Base-by-base conservation (phyloP, 1,140 invertebrate species). In the Scaptomyza pallida region DNA sequence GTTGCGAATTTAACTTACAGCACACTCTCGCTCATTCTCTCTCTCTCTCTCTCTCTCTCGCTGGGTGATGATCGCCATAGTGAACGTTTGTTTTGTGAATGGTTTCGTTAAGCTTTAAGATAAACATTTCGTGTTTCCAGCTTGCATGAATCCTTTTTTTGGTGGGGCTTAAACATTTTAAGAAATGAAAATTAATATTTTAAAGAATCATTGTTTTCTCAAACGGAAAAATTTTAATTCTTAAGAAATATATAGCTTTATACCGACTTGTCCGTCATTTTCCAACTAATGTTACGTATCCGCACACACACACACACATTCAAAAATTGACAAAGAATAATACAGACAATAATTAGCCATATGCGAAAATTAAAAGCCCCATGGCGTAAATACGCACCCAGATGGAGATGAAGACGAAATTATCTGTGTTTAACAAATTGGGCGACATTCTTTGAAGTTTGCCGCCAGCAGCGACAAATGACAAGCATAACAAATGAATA, bases 401-500 rank as follows among this genome's bases (percentile, higher is more conserved):
- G 57, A 65, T 41, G 65, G 45, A 65, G 74, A 60, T 37, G 60
- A 59, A 69, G 75, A 75, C 67, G 72, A 79, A 75, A 83, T 81
- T 86, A 83, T 63, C 47, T 68, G 78, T 78, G 82, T 88, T 88
- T 83, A 90, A 90, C 88, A 90, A 90, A 90, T 90, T 90, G 78
- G 78, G 48, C 80, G 76, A 83, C 65, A 72, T 61, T 47, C 82
- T 90, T 90, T 90, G 88, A 90, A 89, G 75, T 80, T n/a, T 69
- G 72, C 88, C 88, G 88, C 51, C 57, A 56, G 23, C 57, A 61
- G 76, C 74, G 78, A 90, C 88, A 90, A 88, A 88, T 89, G 88
- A 90, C 88, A 90, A 77, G 78, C 88, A 90, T 90, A 80, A 88
- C 88, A 90, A 90, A 90, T 90, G 78, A 82, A 83, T 72, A 86